Evolutionary conservation across 2,113 vertebrate genomes (phyloP), one percentile per base, ranked within the genome.

Genomic region (Bufo bufo): DNA sequence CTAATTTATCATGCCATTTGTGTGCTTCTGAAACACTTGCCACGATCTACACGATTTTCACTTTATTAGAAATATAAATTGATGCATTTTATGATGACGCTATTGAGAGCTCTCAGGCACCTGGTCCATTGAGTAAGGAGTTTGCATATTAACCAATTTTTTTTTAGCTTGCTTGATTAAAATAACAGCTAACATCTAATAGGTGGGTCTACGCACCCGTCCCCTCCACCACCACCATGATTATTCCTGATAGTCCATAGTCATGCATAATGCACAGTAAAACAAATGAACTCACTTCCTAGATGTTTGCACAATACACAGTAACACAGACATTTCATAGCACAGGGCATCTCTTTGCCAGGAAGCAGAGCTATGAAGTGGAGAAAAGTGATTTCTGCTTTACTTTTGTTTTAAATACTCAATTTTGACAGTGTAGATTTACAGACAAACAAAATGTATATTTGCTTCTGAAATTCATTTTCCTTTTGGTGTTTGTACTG

Each of bases 281-380:
- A 49, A 74, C n/a, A 47, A 17, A 74, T 19, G 71, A 45, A 72
- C 33, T 43, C 14, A 47, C 43, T 47, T 4, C 9, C 45, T 20
- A 4, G 47, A 20, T 79, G 82, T 89, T 89, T 80, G 13, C 80
- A 90, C n/a, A 84, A 82, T 80, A 88, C 86, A 74, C 83, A 85
- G 90, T 74, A 87, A 88, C 83, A 91, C 75, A 86, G 90, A 86
- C 85, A 74, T 61, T 74, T 82, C 89, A 89, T 89, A 90, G 88
- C 6, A 43, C 6, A 43, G 0, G 65, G 65, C 71, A 85, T 91
- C 88, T 79, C 80, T 84, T 83, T 84, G 77, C 80, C 85, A 52
- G 89, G 87, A 19, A 77, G 43, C 74, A 87, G 85, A 84, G 58
- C 54, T 77, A 69, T 84, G 77, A 54, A 56, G 77, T 52, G 23